Evolutionary conservation across 1,140 invertebrate species (phyloP), one percentile per base, ranked within the genome.

Genomic region (Pseudobourletiella spinata): DNA sequence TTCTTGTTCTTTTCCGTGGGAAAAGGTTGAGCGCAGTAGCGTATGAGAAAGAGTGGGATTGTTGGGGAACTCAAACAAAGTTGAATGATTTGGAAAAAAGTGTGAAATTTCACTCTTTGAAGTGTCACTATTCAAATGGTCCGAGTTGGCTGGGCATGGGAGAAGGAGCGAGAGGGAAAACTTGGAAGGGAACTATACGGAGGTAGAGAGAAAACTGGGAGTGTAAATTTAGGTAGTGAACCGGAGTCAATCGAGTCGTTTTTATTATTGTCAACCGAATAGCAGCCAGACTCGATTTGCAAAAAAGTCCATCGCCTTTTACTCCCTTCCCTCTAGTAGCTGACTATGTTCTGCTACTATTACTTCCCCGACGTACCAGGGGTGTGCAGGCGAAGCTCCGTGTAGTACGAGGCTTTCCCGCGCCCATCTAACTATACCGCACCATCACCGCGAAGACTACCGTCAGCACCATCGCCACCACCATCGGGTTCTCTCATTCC

Each of bases 21-120:
- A n/a, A 39, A 39, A n/a, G 32, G 32, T 11, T 39, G 32, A 39
- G 32, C n/a, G n/a, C n/a, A n/a, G n/a, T n/a, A n/a, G n/a, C n/a
- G n/a, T n/a, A n/a, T n/a, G n/a, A n/a, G n/a, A n/a, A n/a, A n/a
- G n/a, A n/a, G n/a, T n/a, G n/a, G n/a, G n/a, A n/a, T n/a, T n/a
- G 25, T 52, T 52, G 50, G 22, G 16, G 26, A 52, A 24, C 50
- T 52, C 50, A 52, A 52, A 52, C 50, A 55, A 55, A 55, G 52
- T 55, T 55, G 18, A 55, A 55, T 55, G 28, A 55, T 55, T 55
- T 55, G 52, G 26, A 35, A 26, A 54, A 55, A 55, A 55, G 52
- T 55, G 52, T 55, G 52, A 55, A 55, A 55, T 55, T 32, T 24
- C 26, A 35, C 28, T 35, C 52, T 55, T 55, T 55, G 52, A 55